phyloP scores from a whole-genome alignment of 2,888 invertebrate species.

The Bimastos eiseni region DNA sequence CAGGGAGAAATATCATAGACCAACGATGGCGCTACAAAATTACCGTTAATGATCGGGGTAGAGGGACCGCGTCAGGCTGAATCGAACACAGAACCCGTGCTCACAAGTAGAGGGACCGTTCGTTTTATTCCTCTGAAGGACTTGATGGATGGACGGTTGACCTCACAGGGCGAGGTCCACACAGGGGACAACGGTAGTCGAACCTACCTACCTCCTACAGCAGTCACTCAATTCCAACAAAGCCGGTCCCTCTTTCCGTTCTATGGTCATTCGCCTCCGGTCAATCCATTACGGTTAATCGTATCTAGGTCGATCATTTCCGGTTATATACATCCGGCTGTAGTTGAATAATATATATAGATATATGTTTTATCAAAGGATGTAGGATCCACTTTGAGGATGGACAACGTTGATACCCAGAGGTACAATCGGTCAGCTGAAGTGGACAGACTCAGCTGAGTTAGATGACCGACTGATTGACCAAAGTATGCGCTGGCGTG shows the following conservation, averaged over 20 bases:
- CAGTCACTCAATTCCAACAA: neutral
- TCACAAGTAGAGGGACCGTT: neutral
- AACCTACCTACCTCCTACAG: no score
- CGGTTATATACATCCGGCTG: neutral
- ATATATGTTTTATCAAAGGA: neutral
- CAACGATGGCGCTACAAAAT: no score
- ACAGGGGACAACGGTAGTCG: neutral
- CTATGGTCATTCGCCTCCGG: neutral
- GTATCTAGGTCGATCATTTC: no score
- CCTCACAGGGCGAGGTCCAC: neutral
- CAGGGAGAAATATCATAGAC: no score
- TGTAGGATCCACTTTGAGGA: neutral
- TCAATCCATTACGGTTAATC: neutral
- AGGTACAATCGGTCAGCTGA: neutral
- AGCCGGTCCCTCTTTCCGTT: no score
- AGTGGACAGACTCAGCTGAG: neutral
- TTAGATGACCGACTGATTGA: no score
- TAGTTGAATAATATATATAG: no score
- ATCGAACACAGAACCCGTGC: neutral
- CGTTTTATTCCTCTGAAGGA: neutral
- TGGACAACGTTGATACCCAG: neutral
- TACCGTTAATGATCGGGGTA: neutral
- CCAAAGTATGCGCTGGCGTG: neutral
- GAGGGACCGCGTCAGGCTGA: neutral
- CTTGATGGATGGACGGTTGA: neutral